These are phyloP conservation scores for Nematostella vectensis DNA, from an alignment of 92 coral and sea anemone genomes.

Conservation along the genomic window DNA sequence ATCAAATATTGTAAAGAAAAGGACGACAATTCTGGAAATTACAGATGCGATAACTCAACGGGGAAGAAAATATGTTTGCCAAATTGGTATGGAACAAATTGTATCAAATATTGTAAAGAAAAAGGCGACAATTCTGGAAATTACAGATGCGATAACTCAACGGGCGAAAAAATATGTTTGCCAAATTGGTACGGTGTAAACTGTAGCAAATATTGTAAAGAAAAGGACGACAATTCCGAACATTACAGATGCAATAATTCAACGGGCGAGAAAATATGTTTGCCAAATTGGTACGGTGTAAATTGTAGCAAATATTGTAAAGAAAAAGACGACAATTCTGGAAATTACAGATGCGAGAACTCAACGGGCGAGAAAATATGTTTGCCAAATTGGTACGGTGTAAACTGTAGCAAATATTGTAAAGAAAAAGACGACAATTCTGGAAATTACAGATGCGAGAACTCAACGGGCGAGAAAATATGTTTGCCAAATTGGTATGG, in stretches of 20 bases:
- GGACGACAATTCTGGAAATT: conserved; percentile 43
- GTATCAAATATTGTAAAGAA: conserved; percentile 38
- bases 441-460: conserved; percentile 48
- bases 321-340: conserved; percentile 27
- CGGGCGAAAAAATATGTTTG: conserved; percentile 35
- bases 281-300: conserved; percentile 29
- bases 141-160: conserved; percentile 41
- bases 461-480: conserved; percentile 13
- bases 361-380: conserved; percentile 34
- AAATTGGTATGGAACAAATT: conserved; percentile 67
- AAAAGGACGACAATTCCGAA: conserved; percentile 11
- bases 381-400: conserved; percentile 17
- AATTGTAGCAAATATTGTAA: conserved; percentile 17
- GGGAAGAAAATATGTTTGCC: conserved; percentile 33
- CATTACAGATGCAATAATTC: conserved; percentile 33
- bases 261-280: neutral
- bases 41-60: conserved; percentile 25
- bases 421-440: conserved; percentile 24
- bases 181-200: conserved; percentile 51
- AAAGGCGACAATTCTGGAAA: conserved; percentile 38
- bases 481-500: conserved; percentile 73
- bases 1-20: conserved; percentile 26
- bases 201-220: conserved; percentile 35
- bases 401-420: conserved; percentile 19
- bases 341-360: conserved; percentile 34